A percentile compares a stretch with the other conserved stretches of the same genome.
These are phyloP conservation scores for Tetheella fluctuosa DNA, from an alignment of 2,888 invertebrate genomes.

Conservation along the genomic window DNA sequence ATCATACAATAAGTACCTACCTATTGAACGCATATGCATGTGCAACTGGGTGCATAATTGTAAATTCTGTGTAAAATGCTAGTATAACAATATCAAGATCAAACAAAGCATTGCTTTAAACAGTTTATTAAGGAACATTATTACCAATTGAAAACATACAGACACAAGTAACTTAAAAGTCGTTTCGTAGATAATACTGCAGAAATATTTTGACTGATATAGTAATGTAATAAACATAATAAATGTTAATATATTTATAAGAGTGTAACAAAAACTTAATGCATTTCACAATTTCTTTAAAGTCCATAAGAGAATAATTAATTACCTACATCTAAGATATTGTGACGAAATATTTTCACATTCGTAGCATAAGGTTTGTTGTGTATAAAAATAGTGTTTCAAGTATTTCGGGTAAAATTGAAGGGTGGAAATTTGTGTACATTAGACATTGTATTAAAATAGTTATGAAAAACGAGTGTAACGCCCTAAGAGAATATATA, in stretches of 20 bases:
- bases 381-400: slow-evolving; percentile 79
- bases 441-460: slow-evolving; percentile 79
- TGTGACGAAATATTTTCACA: slow-evolving; percentile 82
- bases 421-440: slow-evolving; percentile 76
- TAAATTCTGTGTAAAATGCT: not conserved
- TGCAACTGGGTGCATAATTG: not conserved
- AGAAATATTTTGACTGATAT: slow-evolving; percentile 83
- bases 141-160: no score
- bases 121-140: no score
- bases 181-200: slow-evolving; percentile 67
- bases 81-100: not conserved
- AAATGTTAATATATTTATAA: slow-evolving; percentile 81
- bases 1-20: slow-evolving; percentile 18
- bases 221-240: slow-evolving; percentile 73
- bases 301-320: slow-evolving; percentile 78
- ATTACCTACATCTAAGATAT: slow-evolving; percentile 75
- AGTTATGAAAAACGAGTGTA: slow-evolving; percentile 74
- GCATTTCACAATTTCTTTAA: slow-evolving; percentile 83
- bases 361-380: slow-evolving; percentile 80
- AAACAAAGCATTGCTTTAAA: not conserved
- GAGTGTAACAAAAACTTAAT: slow-evolving; percentile 80
- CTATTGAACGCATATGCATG: no score
- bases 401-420: slow-evolving; percentile 72
- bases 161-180: slow-evolving; percentile 41
- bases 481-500: slow-evolving; percentile 79